phyloP scores from a whole-genome alignment of 2,113 vertebrate genomes.

The Dromiciops gliroides region DNA sequence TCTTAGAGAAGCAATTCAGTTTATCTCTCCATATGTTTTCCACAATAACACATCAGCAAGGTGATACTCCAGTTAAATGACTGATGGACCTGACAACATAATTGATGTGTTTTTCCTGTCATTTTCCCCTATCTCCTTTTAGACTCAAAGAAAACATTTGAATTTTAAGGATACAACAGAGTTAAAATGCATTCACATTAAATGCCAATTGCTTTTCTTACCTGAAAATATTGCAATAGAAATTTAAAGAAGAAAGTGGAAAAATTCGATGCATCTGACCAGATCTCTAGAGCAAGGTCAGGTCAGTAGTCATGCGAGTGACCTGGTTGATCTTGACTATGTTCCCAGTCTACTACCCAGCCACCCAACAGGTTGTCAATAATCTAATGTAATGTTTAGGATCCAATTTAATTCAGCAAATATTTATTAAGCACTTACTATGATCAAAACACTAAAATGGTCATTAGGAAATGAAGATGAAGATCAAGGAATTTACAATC shows the following conservation, averaged over 20 bases:
- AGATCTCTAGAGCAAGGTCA: neutral
- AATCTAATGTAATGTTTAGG: neutral
- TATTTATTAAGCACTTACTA: neutral
- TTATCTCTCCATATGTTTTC: conserved; percentile 49
- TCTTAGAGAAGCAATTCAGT: conserved; percentile 39
- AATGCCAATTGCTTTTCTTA: neutral
- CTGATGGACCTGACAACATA: conserved; percentile 18
- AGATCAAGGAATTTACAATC: neutral
- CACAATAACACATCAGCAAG: conserved; percentile 33
- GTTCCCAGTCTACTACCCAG: neutral
- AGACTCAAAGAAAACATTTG: conserved; percentile 44
- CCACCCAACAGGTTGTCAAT: neutral
- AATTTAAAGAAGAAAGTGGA: neutral
- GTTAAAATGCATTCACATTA: conserved; percentile 46
- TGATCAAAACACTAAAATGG: neutral
- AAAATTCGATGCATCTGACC: neutral
- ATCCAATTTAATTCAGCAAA: neutral
- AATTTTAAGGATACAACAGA: conserved; percentile 31
- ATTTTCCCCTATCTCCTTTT: conserved; percentile 46
- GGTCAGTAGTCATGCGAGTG: neutral
- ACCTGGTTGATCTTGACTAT: neutral
- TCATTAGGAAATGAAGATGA: neutral
- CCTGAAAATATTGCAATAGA: neutral
- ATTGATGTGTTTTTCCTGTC: conserved; percentile 22
- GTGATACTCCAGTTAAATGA: conserved; percentile 48